Conservation (phyloP, 2,888 invertebrate genomes). For the Sepiola atlantica region DNA sequence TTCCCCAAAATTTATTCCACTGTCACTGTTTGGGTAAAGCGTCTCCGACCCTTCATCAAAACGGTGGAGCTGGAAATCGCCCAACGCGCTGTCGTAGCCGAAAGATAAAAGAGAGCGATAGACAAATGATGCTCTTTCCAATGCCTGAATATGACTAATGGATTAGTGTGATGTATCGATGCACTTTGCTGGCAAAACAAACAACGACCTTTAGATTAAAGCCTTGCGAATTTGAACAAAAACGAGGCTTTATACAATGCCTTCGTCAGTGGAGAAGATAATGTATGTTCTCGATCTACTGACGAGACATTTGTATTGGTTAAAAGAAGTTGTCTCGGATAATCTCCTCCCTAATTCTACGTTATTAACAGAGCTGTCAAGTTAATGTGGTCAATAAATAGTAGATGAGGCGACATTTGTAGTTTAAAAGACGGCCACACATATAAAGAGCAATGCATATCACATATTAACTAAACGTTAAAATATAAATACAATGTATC, state of each 20-base stretch:
- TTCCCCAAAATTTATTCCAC: neutral
- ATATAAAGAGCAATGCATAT: too few relatives aligned
- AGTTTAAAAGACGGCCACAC: too few relatives aligned
- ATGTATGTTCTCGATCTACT: neutral
- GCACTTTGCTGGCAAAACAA: neutral
- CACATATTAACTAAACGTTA: too few relatives aligned
- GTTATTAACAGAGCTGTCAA: neutral
- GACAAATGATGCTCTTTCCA: neutral
- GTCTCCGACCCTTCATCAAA: neutral
- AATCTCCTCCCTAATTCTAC: neutral
- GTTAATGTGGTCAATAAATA: neutral
- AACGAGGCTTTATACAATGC: neutral
- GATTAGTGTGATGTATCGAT: neutral
- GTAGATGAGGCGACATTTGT: neutral
- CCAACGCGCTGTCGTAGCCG: neutral
- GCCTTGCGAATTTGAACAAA: neutral
- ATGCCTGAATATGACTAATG: slow-evolving; percentile 32
- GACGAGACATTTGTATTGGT: neutral
- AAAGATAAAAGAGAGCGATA: neutral
- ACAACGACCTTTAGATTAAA: neutral
- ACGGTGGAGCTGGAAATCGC: neutral
- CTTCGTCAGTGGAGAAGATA: neutral
- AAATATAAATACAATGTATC: too few relatives aligned
- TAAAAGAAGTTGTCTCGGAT: neutral
- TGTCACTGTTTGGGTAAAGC: neutral